These are phyloP conservation scores for Shargacucullia verbasci DNA, from an alignment of 2,888 invertebrate species.

Conservation along the genomic window DNA sequence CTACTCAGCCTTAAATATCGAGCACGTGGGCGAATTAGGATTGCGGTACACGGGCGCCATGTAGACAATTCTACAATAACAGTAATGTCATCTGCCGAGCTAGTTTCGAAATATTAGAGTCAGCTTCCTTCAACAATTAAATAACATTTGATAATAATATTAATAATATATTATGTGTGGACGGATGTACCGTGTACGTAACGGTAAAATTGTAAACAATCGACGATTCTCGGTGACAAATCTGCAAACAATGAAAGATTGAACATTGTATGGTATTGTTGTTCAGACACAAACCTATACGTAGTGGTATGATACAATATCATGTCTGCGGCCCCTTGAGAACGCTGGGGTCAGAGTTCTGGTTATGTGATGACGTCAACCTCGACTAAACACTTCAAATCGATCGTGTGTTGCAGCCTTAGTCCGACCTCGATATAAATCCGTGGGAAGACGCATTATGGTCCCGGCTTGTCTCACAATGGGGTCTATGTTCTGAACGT, in stretches of 20 bases:
- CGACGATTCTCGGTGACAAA: slow-evolving; percentile 37
- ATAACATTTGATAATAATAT: too few relatives aligned
- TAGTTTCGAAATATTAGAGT: too few relatives aligned
- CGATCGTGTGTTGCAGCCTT: slow-evolving; percentile 54
- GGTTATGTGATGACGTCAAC: slow-evolving; percentile 23
- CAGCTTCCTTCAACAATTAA: too few relatives aligned
- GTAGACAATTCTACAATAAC: slow-evolving; percentile 1
- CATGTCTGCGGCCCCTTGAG: slow-evolving; percentile 12
- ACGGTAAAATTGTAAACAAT: slow-evolving; percentile 36
- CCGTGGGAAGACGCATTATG: slow-evolving; percentile 76
- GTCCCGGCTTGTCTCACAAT: slow-evolving; percentile 60
- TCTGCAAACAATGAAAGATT: slow-evolving; percentile 40
- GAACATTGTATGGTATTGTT: slow-evolving; percentile 21
- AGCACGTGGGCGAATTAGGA: slow-evolving; percentile 34
- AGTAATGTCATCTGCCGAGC: not conserved
- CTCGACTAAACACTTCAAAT: slow-evolving; percentile 33
- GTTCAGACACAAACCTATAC: slow-evolving; percentile 25
- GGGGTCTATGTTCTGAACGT: slow-evolving; percentile 51
- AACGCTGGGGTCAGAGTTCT: slow-evolving; percentile 14
- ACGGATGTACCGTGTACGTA: slow-evolving; percentile 6
- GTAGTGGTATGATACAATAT: slow-evolving; percentile 7
- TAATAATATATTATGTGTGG: not conserved
- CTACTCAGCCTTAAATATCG: slow-evolving; percentile 20
- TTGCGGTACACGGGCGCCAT: slow-evolving; percentile 15
- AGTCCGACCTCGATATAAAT: slow-evolving; percentile 73